A percentile compares a stretch with the other conserved stretches of the same genome.
These are phyloP conservation scores for Etia nguti DNA, from an alignment of 2,113 vertebrate species.

Conservation along the genomic window DNA sequence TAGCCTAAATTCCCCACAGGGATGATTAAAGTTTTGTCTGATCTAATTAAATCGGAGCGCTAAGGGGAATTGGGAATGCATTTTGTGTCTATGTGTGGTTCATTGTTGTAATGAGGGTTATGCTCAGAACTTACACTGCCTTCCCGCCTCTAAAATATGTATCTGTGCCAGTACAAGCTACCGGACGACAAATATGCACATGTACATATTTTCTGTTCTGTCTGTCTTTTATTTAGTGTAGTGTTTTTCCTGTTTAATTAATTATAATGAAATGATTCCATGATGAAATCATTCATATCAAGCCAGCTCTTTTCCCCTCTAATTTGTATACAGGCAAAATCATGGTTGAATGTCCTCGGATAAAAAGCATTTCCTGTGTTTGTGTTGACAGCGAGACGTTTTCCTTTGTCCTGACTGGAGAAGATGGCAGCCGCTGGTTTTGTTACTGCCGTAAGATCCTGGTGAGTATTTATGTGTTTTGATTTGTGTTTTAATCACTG, in stretches of 20 bases:
- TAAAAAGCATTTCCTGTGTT: not conserved
- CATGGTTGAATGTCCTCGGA: not conserved
- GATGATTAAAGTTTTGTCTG: constrained; percentile 11
- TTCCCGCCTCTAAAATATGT: not conserved
- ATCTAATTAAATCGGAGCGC: constrained; percentile 20
- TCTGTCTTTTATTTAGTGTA: not conserved
- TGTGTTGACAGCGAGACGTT: constrained; percentile 87
- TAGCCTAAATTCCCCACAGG: not conserved
- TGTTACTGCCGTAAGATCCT: constrained; percentile 96
- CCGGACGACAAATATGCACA: not conserved
- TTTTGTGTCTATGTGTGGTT: not conserved
- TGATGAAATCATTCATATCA: not conserved
- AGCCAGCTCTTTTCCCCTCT: not conserved
- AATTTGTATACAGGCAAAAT: not conserved
- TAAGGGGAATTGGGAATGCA: not conserved
- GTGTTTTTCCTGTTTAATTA: not conserved
- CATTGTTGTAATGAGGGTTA: constrained; percentile 3
- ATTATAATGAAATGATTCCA: not conserved
- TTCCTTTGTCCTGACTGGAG: constrained; percentile 94
- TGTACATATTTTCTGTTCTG: not conserved
- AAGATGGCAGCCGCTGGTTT: constrained; percentile 96
- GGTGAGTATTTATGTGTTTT: constrained; percentile 73
- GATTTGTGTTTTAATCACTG: not conserved
- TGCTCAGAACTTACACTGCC: not conserved
- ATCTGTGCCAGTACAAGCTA: not conserved